Evolutionary conservation across 1,140 invertebrate genomes (phyloP), one percentile per base, ranked within the genome.

Genomic region (Trichomalopsis sarcophagae): DNA sequence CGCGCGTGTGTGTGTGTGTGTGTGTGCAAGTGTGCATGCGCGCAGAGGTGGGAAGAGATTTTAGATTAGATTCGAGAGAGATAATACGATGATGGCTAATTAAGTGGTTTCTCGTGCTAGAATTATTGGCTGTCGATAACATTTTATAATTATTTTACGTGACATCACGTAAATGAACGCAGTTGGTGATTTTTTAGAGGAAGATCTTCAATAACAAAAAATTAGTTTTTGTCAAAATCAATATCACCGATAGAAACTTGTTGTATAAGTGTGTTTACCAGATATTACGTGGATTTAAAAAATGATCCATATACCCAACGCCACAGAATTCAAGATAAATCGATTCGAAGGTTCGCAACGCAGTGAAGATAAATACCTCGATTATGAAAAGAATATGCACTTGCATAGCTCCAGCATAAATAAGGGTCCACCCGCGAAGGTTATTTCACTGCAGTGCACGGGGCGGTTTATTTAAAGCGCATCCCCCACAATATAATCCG

Each of bases 401-500:
- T 75, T 62, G 47, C 44, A 62, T 14, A 75, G 17, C 30, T 75
- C 40, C 6, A 47, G 33, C 27, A 74, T 44, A 62, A 7, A 62
- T 14, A 62, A 21, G 17, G 17, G 5, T 21, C 55, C 21, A 7
- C 17, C 21, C 6, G 14, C 6, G 14, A 62, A 62, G 21, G 17
- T 17, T 17, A n/a, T 1, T 21, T 6, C 21, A 62, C 2, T 17
- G 13, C 33, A 11, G 30, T 21, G 27, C 27, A 27, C 27, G 23
- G 40, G 68, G 30, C 5, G n/a, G 27, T 66, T 80, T 62, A 23
- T 73, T 84, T 80, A 74, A 84, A 80, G 47, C 68, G 66, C 17
- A 30, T 36, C 14, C 27, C 7, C 77, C 30, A 73, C n/a, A 36
- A 36, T 36, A 84, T 80, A 84, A 84, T 84, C 68, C 83, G 47